These are phyloP conservation scores for Mayetiola destructor DNA, from an alignment of 2,888 invertebrate genomes.

Conservation along the genomic window DNA sequence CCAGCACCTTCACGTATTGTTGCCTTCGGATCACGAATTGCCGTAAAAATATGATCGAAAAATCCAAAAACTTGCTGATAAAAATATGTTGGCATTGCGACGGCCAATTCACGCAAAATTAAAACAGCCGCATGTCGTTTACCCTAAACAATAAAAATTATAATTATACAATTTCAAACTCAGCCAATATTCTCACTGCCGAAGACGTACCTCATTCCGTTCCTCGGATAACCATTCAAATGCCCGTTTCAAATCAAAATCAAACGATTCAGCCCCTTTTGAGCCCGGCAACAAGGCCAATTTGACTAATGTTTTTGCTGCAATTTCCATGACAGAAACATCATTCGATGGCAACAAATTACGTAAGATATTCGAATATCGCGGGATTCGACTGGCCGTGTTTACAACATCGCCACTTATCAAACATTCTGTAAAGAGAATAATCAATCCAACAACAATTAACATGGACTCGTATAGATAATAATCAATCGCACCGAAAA, in stretches of 20 bases:
- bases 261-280: slow-evolving; percentile 92
- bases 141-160: slow-evolving; percentile 35
- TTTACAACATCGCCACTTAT: slow-evolving; percentile 89
- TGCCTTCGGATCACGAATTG: slow-evolving; percentile 80
- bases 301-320: slow-evolving; percentile 88
- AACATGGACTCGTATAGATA: neutral
- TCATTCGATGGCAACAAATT: slow-evolving; percentile 82
- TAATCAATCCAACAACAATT: too few relatives aligned
- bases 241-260: slow-evolving; percentile 90
- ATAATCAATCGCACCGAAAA: slow-evolving; percentile 15
- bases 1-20: slow-evolving; percentile 85
- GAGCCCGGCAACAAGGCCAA: slow-evolving; percentile 83
- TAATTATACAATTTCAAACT: too few relatives aligned
- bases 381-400: slow-evolving; percentile 73
- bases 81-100: slow-evolving; percentile 93
- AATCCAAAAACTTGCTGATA: slow-evolving; percentile 87
- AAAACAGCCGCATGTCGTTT: slow-evolving; percentile 85
- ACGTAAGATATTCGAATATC: slow-evolving; percentile 85
- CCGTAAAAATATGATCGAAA: slow-evolving; percentile 85
- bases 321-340: slow-evolving; percentile 87
- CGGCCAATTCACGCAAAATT: slow-evolving; percentile 81
- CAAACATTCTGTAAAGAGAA: slow-evolving; percentile 63
- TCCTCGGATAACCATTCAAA: slow-evolving; percentile 91
- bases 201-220: slow-evolving; percentile 61
- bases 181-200: too few relatives aligned